Percentiles rank a stretch among this genome's conserved stretches.
Conservation (phyloP, 2,888 invertebrate genomes). For the Lithophane ornitopus region DNA sequence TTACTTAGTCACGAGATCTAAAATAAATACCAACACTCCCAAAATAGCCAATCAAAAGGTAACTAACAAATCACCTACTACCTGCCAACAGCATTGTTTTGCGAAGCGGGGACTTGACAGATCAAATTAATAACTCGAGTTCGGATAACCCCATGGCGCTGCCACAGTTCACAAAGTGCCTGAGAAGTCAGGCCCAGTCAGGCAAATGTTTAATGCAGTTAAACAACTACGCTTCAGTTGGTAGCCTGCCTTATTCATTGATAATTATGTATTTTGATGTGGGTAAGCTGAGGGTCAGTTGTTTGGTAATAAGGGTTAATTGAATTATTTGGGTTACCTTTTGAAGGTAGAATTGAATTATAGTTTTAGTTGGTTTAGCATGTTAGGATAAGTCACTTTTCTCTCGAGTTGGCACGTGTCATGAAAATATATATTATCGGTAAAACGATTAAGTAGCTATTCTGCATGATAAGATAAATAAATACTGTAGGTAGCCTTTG, state of each 20-base stretch:
- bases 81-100: constrained; percentile 58
- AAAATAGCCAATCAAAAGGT: constrained; percentile 42
- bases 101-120: constrained; percentile 52
- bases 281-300: constrained; percentile 26
- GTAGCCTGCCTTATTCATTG: constrained; percentile 32
- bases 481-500: not conserved
- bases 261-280: constrained; percentile 46
- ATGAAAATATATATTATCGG: not conserved
- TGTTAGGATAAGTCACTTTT: not conserved
- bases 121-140: constrained; percentile 67
- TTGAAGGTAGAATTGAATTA: constrained; percentile 31
- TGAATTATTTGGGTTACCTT: constrained; percentile 48
- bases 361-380: constrained; percentile 26
- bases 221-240: constrained; percentile 42
- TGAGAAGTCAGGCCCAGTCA: constrained; percentile 29
- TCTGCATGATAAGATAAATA: not conserved
- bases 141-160: constrained; percentile 55
- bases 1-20: no score
- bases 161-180: constrained; percentile 60
- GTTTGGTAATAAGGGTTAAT: constrained; percentile 42
- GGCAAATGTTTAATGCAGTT: constrained; percentile 61
- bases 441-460: not conserved
- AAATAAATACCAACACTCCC: constrained; percentile 22
- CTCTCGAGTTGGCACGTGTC: not conserved
- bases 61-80: constrained; percentile 49